These are phyloP conservation scores for Melieria crassipennis DNA, from an alignment of 2,888 invertebrate genomes.

Conservation along the genomic window DNA sequence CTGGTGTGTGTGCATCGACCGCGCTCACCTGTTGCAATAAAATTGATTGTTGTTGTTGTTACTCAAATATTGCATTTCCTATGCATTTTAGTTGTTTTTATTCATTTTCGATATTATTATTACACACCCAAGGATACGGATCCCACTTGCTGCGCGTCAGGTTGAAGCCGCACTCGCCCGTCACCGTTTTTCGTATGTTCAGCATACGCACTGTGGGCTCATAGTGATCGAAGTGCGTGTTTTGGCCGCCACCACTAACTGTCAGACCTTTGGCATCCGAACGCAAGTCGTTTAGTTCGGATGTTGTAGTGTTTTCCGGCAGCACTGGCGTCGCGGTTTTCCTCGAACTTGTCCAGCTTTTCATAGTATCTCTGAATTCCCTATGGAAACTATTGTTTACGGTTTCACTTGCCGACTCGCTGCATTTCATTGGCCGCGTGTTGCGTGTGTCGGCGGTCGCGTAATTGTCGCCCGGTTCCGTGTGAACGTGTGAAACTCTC, in stretches of 20 bases:
- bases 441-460: no score
- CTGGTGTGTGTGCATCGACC: conserved; percentile 72
- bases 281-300: no score
- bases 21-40: conserved; percentile 68
- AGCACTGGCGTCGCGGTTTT: background rate
- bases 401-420: no score
- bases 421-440: no score
- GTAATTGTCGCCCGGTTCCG: conserved; percentile 10
- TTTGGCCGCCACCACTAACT: no score
- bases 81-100: background rate
- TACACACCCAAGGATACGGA: conserved; percentile 80
- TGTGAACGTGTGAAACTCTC: conserved; percentile 44
- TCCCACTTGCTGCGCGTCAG: conserved; percentile 82
- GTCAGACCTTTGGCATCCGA: no score
- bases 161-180: conserved; percentile 76
- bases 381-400: no score
- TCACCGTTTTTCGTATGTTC: conserved; percentile 69
- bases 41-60: background rate
- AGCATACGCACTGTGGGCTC: conserved; percentile 65
- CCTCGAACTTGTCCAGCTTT: background rate
- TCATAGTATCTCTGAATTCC: no score
- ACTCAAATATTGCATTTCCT: background rate
- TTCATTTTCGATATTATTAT: conserved; percentile 1
- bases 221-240: conserved; percentile 48
- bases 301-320: background rate